Conservation (phyloP, 2,797 vertebrate species). For the Avahi laniger region DNA sequence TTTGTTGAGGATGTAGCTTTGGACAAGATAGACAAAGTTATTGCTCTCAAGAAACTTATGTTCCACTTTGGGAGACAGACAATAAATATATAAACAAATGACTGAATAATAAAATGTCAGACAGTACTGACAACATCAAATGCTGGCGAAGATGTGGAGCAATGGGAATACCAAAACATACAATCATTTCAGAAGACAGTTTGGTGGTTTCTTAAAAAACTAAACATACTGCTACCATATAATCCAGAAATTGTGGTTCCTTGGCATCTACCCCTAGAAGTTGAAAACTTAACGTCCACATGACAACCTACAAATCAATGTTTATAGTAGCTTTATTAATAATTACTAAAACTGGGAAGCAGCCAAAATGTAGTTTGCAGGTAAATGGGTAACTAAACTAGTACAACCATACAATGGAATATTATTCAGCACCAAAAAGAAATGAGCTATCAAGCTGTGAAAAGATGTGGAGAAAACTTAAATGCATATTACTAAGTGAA, state of each 20-base stretch:
- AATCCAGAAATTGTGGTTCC: not conserved
- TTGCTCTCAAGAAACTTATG: not conserved
- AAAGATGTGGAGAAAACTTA: not conserved
- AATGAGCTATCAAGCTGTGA: not conserved
- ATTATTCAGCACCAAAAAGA: not conserved
- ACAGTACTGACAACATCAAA: not conserved
- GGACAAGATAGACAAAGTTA: not conserved
- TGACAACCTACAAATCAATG: not conserved
- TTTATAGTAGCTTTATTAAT: not conserved
- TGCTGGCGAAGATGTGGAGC: not conserved
- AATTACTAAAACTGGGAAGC: not conserved
- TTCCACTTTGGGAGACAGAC: not conserved
- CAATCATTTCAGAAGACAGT: not conserved
- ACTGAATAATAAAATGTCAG: not conserved
- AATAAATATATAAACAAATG: not conserved
- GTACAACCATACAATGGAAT: not conserved
- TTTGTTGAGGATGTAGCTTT: slow-evolving; percentile 6
- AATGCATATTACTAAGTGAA: not conserved
- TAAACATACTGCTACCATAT: not conserved
- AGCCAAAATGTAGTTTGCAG: not conserved
- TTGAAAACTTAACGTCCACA: not conserved
- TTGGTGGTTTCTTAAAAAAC: not conserved
- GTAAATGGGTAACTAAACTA: not conserved
- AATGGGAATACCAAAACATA: not conserved
- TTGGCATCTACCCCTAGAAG: not conserved